phyloP scores from a whole-genome alignment of 2,797 vertebrate genomes.

The Prionace glauca region DNA sequence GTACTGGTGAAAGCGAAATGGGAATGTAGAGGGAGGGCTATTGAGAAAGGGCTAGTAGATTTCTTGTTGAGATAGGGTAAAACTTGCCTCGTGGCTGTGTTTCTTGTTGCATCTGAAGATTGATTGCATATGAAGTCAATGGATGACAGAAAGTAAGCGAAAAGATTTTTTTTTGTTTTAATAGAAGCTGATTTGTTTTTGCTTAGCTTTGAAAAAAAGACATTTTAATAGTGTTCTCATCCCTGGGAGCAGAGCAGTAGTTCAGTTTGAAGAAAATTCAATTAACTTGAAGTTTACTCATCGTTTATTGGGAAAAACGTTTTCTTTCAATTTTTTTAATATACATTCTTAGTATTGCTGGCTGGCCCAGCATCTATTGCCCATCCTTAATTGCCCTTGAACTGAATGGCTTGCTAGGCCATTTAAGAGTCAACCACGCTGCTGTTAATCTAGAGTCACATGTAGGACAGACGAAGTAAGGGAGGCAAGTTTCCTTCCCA shows the following conservation, averaged over 20 bases:
- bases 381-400: too few species aligned
- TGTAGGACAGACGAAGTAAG: too few species aligned
- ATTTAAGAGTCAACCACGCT: too few species aligned
- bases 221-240: neutral
- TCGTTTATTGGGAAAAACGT: neutral
- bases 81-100: neutral
- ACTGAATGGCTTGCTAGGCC: too few species aligned
- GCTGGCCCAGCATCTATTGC: too few species aligned
- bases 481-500: too few species aligned
- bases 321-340: neutral
- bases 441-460: too few species aligned
- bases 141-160: neutral
- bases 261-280: neutral
- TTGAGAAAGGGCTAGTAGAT: neutral
- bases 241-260: neutral
- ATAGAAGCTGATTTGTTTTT: neutral
- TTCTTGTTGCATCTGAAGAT: neutral
- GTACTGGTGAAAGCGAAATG: neutral
- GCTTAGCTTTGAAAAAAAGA: too few species aligned
- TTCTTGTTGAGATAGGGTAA: neutral
- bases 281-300: neutral
- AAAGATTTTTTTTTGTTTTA: neutral
- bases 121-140: neutral
- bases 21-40: neutral
- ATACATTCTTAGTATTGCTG: too few species aligned